Evolutionary conservation across 1,140 invertebrate species (phyloP).

Genomic region (Rhopalosiphum padi): DNA sequence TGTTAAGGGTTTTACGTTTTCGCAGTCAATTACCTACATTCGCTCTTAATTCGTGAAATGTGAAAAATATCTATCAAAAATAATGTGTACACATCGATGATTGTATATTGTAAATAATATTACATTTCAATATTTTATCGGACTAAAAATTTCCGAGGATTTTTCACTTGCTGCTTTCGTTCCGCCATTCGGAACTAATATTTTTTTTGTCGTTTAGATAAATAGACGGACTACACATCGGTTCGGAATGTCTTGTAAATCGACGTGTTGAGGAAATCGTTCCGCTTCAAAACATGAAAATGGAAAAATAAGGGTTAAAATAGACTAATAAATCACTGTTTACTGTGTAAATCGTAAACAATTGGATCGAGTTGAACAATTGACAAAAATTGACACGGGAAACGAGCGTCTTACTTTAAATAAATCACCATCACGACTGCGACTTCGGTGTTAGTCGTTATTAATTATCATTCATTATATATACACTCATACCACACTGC

Average conservation of each 20-base stretch:
- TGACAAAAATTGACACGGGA: slow-evolving; percentile 9
- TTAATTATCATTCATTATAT: slow-evolving; percentile 19
- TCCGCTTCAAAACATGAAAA: too few relatives aligned
- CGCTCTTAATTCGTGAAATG: neutral
- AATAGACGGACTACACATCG: neutral
- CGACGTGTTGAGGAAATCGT: neutral
- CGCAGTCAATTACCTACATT: neutral
- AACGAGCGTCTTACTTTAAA: neutral
- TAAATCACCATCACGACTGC: neutral
- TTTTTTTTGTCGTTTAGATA: neutral
- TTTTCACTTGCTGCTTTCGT: neutral
- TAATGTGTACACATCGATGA: neutral
- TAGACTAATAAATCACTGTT: neutral
- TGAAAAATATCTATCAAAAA: neutral
- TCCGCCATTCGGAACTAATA: neutral
- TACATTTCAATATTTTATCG: neutral
- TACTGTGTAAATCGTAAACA: neutral
- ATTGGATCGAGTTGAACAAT: neutral
- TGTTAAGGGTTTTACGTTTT: neutral
- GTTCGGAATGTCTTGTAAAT: neutral
- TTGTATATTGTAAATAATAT: neutral
- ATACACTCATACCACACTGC: neutral
- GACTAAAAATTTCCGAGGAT: rapidly evolving
- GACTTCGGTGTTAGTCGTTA: neutral
- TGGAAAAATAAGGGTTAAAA: neutral